Evolutionary conservation across 2,113 vertebrate genomes (phyloP), one percentile per base, ranked within the genome.

Genomic region (Scomber japonicus): DNA sequence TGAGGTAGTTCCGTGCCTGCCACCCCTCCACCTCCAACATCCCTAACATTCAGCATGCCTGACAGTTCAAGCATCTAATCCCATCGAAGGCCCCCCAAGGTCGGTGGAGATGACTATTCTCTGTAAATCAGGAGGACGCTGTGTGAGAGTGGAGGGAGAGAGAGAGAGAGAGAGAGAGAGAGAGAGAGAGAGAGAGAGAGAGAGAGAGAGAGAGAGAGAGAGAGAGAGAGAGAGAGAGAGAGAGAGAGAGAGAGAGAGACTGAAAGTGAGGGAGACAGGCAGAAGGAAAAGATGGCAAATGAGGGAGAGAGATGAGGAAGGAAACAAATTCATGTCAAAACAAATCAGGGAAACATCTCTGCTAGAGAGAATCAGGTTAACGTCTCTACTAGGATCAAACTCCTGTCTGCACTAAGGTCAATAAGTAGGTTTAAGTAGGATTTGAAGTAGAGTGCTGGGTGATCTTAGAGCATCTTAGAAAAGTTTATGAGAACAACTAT

Each of bases 21-120:
- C 50, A 65, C 53, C 67, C 13, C 27, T 68, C 50, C 19, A 75
- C 62, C 55, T 62, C n/a, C 27, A 73, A 76, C 77, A 78, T 48
- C 13, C 0, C 49, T 10, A 55, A 71, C 71, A 74, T 79, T 71
- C 73, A 63, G 57, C 83, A 59, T 66, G 60, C 61, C 46, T 75
- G 81, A 86, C 80, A 82, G 79, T 82, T 80, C 21, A 74, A 80
- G 70, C 31, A 74, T 81, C 65, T 78, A 88, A 81, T 89, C 78
- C 78, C 55, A 65, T 24, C 4, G 27, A 17, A 2, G 11, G 24
- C 6, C 54, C 54, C 68, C 45, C 50, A 49, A 67, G 88, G 88
- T 82, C 82, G 62, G 59, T 24, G 59, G 27, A 67, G 53, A 76
- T 72, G 48, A 61, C 54, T 16, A 35, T 73, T 84, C 80, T 66